phyloP scores from a whole-genome alignment of 2,888 invertebrate genomes.

The Drosophila pullipes region DNA sequence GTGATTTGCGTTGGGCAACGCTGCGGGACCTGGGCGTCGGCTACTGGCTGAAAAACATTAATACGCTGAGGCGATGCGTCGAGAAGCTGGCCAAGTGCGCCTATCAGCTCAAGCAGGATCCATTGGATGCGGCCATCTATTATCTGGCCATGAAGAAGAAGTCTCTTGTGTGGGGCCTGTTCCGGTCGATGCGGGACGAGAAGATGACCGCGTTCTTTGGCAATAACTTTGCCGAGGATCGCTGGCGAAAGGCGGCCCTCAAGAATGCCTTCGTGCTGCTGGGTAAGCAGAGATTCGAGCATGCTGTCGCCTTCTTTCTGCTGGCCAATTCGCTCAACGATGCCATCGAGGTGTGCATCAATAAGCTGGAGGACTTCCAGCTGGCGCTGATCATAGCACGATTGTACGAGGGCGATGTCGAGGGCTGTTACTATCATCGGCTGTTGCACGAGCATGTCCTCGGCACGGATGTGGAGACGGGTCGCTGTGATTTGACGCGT shows the following conservation, averaged over 20 bases:
- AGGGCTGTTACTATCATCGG: slow-evolving; percentile 88
- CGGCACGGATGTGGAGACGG: slow-evolving; percentile 89
- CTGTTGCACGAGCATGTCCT: slow-evolving; percentile 92
- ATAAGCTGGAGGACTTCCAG: slow-evolving; percentile 97
- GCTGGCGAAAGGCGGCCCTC: slow-evolving; percentile 98
- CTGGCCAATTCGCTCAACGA: slow-evolving; percentile 97
- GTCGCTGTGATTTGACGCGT: slow-evolving; percentile 89
- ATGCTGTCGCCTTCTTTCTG: slow-evolving; percentile 99
- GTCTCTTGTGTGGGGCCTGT: slow-evolving; percentile 97
- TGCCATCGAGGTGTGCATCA: slow-evolving; percentile 93
- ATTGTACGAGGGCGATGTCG: slow-evolving; percentile 90
- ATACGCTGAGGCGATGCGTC: slow-evolving; percentile 92
- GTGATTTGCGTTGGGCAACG: slow-evolving; percentile 94
- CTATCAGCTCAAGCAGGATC: slow-evolving; percentile 96
- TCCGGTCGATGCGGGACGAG: slow-evolving; percentile 93
- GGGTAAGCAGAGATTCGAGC: slow-evolving; percentile 97
- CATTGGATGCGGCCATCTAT: slow-evolving; percentile 98
- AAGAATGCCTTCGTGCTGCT: slow-evolving; percentile 99
- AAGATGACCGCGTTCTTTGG: slow-evolving; percentile 98
- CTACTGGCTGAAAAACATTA: slow-evolving; percentile 97
- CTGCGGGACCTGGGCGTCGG: slow-evolving; percentile 96
- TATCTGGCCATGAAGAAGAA: slow-evolving; percentile 99
- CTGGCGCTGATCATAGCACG: slow-evolving; percentile 97
- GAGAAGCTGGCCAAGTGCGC: slow-evolving; percentile 97
- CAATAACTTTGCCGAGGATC: slow-evolving; percentile 96